A percentile compares a stretch with the other conserved stretches of the same genome.
Evolutionary conservation across 2,113 vertebrate species (phyloP).

Genomic region (Callipepla californica): DNA sequence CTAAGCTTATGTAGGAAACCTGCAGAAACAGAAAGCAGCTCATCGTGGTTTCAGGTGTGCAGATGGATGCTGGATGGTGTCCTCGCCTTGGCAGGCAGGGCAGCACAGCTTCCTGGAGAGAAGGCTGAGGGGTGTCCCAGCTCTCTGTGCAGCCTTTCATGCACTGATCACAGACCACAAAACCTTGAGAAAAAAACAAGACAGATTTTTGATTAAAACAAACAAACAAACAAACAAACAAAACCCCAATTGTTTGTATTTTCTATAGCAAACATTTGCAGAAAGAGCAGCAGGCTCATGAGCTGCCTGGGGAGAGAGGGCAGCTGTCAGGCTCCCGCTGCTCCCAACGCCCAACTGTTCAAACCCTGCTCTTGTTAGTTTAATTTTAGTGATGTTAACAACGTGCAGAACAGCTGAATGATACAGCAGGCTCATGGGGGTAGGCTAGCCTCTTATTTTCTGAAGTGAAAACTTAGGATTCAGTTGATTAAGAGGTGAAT

Average conservation of each 20-base stretch:
- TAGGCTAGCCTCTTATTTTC: background rate
- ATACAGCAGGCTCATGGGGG: background rate
- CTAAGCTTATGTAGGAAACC: background rate
- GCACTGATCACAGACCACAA: background rate
- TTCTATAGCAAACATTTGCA: background rate
- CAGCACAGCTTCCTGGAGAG: background rate
- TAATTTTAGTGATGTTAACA: background rate
- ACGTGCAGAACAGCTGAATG: background rate
- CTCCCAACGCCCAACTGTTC: background rate
- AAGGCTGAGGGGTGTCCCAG: no score
- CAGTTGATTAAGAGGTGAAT: background rate
- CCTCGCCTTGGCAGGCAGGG: background rate
- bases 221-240: no score
- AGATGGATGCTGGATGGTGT: background rate
- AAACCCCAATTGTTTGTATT: background rate
- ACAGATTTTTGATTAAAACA: background rate
- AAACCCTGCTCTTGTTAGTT: background rate
- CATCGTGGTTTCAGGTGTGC: background rate
- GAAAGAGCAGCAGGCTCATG: background rate
- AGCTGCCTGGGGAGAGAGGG: background rate
- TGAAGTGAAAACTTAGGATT: background rate
- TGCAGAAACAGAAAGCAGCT: background rate
- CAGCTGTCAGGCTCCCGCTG: background rate
- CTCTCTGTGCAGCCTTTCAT: background rate
- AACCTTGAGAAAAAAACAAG: background rate